A percentile compares a stretch with the other conserved stretches of the same genome.
Evolutionary conservation across 2,113 vertebrate species (phyloP).

Genomic region (Ctenodactylus gundi): DNA sequence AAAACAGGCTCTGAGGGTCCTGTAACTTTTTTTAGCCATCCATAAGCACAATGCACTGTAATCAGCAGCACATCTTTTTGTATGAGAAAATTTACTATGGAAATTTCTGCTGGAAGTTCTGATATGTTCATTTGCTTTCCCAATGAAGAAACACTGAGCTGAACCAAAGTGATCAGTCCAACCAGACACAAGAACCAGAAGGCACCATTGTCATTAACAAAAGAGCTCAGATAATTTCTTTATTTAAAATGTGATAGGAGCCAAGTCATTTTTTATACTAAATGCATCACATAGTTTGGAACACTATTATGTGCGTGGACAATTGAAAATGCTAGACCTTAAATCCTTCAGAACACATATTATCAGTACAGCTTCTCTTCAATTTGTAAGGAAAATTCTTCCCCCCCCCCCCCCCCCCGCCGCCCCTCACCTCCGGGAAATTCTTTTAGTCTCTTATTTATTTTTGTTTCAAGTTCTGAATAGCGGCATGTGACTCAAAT

Average conservation of each 20-base stretch:
- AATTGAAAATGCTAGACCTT: background rate
- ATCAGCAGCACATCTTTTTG: background rate
- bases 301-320: background rate
- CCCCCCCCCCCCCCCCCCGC: too few relatives aligned
- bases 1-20: background rate
- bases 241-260: slow-evolving; percentile 26
- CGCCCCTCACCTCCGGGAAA: too few relatives aligned
- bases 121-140: background rate
- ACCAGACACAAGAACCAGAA: background rate
- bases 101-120: slow-evolving; percentile 12
- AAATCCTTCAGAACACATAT: background rate
- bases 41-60: background rate
- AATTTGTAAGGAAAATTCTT: background rate
- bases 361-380: background rate
- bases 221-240: background rate
- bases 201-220: background rate
- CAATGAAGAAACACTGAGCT: background rate
- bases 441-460: background rate
- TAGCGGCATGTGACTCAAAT: background rate
- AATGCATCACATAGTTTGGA: slow-evolving; percentile 14
- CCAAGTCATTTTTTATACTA: background rate
- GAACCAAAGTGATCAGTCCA: background rate
- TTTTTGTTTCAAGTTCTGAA: slow-evolving; percentile 22
- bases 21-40: background rate
- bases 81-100: background rate